Percentiles rank a stretch among this genome's conserved stretches.
Evolutionary conservation across 2,888 invertebrate species (phyloP).

Genomic region (Spisula solida): DNA sequence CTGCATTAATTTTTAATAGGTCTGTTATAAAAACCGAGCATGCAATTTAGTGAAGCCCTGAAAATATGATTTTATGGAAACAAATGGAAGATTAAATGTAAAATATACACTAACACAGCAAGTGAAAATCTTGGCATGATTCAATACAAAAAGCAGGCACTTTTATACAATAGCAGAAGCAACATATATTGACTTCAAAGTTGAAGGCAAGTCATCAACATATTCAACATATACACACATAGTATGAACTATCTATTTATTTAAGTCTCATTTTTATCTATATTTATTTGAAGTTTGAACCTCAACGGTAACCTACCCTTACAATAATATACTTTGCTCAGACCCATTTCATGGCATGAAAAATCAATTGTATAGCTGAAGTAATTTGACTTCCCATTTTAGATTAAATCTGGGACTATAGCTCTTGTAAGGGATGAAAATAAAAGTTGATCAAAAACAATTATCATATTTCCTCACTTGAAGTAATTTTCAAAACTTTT

Average conservation of each 20-base stretch:
- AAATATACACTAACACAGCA: neutral
- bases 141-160: neutral
- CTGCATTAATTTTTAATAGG: neutral
- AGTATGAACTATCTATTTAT: neutral
- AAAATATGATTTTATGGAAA: conserved; percentile 11
- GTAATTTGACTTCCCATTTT: no score
- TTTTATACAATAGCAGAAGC: neutral
- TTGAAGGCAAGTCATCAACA: conserved; percentile 12
- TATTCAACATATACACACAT: no score
- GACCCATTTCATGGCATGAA: no score
- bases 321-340: neutral
- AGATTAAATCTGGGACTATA: no score
- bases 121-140: neutral
- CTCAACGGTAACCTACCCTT: neutral
- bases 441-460: no score
- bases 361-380: no score
- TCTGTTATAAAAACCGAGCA: neutral
- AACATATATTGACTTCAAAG: conserved; percentile 1
- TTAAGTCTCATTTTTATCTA: no score
- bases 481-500: neutral
- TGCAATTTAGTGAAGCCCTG: neutral
- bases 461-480: no score
- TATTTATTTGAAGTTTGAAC: neutral
- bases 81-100: neutral
- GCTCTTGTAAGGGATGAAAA: no score